phyloP scores from a whole-genome alignment of 2,113 vertebrate genomes.

The Budorcas taxicolor region DNA sequence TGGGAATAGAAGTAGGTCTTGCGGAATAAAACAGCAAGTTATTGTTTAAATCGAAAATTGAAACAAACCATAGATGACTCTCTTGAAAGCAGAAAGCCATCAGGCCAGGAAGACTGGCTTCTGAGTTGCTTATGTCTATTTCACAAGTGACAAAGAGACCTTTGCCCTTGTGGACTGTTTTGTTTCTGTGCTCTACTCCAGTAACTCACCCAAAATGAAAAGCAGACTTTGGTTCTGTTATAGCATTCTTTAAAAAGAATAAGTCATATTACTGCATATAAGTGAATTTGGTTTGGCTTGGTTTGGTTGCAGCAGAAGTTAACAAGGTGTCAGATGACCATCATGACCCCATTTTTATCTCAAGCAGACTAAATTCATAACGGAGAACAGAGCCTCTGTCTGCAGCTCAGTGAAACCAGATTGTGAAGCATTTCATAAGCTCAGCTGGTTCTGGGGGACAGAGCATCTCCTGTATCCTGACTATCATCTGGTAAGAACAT shows the following conservation, averaged over 20 bases:
- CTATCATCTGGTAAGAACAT: constrained; percentile 21
- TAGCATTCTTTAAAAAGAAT: background rate
- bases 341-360: constrained; percentile 6
- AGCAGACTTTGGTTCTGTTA: background rate
- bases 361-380: background rate
- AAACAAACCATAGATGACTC: background rate
- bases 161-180: background rate
- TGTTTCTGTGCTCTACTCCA: background rate
- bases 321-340: constrained; percentile 59
- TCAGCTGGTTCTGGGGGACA: constrained; percentile 21
- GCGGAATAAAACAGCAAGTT: background rate
- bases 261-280: background rate
- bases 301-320: background rate
- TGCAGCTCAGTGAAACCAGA: background rate
- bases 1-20: background rate
- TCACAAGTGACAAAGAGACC: background rate
- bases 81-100: background rate
- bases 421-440: background rate
- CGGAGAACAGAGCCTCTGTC: background rate
- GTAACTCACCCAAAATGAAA: background rate
- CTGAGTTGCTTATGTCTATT: background rate
- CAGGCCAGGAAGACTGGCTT: background rate
- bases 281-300: background rate
- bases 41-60: background rate
- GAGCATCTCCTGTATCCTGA: background rate